A percentile compares a stretch with the other conserved stretches of the same genome.
These are phyloP conservation scores for Phalacrocorax carbo DNA, from an alignment of 2,113 vertebrate genomes.

Conservation along the genomic window DNA sequence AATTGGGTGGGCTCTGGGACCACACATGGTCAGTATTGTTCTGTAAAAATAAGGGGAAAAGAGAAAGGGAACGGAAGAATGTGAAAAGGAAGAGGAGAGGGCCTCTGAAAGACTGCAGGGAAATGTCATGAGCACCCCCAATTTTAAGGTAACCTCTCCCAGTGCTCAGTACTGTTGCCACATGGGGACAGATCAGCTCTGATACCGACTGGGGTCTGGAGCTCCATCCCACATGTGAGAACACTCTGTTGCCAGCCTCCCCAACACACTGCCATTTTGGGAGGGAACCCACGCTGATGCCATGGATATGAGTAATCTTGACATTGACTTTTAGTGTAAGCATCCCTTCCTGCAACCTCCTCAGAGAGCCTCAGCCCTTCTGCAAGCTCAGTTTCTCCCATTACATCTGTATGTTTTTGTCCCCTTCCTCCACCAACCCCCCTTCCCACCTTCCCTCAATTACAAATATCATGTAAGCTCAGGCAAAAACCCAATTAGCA, in stretches of 20 bases:
- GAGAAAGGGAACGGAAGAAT: neutral
- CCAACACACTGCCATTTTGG: rapidly evolving
- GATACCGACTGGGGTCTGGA: rapidly evolving
- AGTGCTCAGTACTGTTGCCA: neutral
- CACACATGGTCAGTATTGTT: neutral
- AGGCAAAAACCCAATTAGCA: neutral
- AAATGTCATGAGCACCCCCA: neutral
- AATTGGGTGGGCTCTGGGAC: neutral
- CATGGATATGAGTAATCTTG: neutral
- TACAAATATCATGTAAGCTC: neutral
- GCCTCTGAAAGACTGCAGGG: neutral
- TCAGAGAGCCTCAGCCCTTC: neutral
- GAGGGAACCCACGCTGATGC: neutral
- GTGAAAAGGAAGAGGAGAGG: neutral
- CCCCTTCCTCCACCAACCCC: neutral
- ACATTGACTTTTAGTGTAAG: neutral
- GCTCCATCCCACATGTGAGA: neutral
- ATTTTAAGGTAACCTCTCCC: neutral
- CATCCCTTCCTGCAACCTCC: neutral
- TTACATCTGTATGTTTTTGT: neutral
- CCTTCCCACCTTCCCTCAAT: neutral
- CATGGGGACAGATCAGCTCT: neutral
- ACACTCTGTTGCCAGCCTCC: neutral
- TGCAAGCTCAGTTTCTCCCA: neutral
- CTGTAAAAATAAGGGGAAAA: neutral